These are phyloP conservation scores for Erebia epiphron DNA, from an alignment of 2,888 invertebrate genomes.

Conservation along the genomic window DNA sequence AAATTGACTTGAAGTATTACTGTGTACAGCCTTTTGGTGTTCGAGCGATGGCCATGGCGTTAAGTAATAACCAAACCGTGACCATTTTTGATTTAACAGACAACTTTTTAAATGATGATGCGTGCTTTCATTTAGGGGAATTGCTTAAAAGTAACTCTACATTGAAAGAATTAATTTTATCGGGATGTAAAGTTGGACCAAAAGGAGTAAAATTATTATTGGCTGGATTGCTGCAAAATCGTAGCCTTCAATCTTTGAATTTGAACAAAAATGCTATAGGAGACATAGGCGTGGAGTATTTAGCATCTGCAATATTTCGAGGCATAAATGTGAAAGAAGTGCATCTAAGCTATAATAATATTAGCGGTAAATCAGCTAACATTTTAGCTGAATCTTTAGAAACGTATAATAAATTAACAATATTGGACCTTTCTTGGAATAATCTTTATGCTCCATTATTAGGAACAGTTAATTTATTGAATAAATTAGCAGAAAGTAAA, in stretches of 20 bases:
- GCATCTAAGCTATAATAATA: conserved; percentile 57
- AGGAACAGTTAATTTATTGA: conserved; percentile 51
- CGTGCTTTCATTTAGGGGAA: conserved; percentile 64
- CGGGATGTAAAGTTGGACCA: conserved; percentile 65
- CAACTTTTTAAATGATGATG: conserved; percentile 62
- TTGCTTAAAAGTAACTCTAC: conserved; percentile 57
- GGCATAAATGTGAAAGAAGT: conserved; percentile 55
- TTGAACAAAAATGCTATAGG: conserved; percentile 56
- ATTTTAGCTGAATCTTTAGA: conserved; percentile 56
- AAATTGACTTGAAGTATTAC: conserved; percentile 65
- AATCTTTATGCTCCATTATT: conserved; percentile 47
- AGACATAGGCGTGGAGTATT: conserved; percentile 52
- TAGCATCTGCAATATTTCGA: conserved; percentile 50
- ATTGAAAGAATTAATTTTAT: conserved; percentile 56
- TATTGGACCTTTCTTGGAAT: conserved; percentile 67
- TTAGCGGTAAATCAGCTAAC: conserved; percentile 52
- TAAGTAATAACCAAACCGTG: conserved; percentile 58
- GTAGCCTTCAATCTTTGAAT: conserved; percentile 50
- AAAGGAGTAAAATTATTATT: conserved; percentile 52
- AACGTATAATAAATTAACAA: conserved; percentile 53
- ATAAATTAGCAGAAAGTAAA: conserved; percentile 51
- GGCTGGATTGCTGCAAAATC: conserved; percentile 49
- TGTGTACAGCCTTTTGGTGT: conserved; percentile 60
- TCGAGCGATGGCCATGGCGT: conserved; percentile 61
- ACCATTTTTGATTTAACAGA: conserved; percentile 57